Conservation (phyloP, 2,888 invertebrate species). For the Perdita meconis region DNA sequence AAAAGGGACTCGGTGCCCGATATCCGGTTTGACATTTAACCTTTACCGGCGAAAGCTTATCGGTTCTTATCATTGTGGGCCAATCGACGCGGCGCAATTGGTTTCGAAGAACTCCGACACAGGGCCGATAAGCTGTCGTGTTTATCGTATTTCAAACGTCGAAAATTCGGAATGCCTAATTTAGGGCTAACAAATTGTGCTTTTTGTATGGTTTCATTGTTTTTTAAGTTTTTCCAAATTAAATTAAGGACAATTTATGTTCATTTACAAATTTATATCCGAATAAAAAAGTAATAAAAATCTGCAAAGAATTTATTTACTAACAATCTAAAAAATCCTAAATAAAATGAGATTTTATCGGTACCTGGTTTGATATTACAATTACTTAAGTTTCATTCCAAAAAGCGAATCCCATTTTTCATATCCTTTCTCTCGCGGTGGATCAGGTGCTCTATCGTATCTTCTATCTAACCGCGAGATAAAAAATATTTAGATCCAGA, state of each 20-base stretch:
- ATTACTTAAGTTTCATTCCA: neutral
- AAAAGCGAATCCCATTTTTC: neutral
- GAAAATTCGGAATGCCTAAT: too few relatives aligned
- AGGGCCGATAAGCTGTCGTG: conserved; percentile 2
- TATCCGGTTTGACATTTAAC: conserved; percentile 35
- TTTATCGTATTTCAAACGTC: neutral
- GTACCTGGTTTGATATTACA: neutral
- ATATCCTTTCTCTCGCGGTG: neutral
- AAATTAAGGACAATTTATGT: too few relatives aligned
- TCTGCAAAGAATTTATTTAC: too few relatives aligned
- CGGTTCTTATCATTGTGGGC: conserved; percentile 32
- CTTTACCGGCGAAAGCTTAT: conserved; percentile 49
- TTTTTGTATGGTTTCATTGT: too few relatives aligned
- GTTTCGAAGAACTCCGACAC: neutral
- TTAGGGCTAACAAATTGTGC: too few relatives aligned
- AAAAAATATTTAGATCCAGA: conserved; percentile 23
- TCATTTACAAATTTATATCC: too few relatives aligned
- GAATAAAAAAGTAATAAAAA: too few relatives aligned
- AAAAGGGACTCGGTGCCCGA: neutral
- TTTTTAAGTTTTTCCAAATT: too few relatives aligned
- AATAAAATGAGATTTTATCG: neutral
- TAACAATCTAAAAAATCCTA: too few relatives aligned
- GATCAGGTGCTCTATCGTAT: neutral
- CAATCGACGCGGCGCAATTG: conserved; percentile 19
- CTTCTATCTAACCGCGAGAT: conserved; percentile 3